Percentiles rank a stretch among this genome's conserved stretches.
phyloP scores from a whole-genome alignment of 2,113 vertebrate species.

The Melanocharis versteri region DNA sequence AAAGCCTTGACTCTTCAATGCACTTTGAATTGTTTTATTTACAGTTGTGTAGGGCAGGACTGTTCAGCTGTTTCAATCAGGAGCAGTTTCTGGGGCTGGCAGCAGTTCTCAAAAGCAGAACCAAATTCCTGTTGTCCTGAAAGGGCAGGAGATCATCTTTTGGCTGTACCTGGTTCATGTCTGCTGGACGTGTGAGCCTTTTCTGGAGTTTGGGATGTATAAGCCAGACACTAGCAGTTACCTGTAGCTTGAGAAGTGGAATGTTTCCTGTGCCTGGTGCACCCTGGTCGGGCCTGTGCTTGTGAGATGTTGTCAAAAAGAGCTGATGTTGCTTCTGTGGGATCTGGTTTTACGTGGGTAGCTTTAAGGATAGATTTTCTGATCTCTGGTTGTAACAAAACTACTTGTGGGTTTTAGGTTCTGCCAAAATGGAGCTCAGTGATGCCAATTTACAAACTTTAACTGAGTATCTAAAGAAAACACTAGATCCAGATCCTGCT shows the following conservation, averaged over 20 bases:
- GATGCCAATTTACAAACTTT: constrained; percentile 93
- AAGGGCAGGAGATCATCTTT: neutral
- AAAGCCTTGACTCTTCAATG: neutral
- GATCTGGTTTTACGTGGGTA: neutral
- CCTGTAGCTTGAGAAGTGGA: neutral
- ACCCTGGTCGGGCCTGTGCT: fast-evolving
- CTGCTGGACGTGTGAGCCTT: neutral
- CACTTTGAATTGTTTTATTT: neutral
- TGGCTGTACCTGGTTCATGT: neutral
- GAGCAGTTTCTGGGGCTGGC: neutral
- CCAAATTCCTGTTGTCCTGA: neutral
- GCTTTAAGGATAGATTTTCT: neutral
- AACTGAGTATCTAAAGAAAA: constrained; percentile 95
- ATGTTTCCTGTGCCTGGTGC: neutral
- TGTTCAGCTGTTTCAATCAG: neutral
- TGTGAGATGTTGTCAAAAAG: neutral
- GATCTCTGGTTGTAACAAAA: neutral
- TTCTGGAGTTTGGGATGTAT: neutral
- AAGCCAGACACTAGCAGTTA: neutral
- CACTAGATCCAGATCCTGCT: constrained; percentile 90
- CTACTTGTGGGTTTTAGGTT: constrained; percentile 59
- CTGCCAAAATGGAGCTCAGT: constrained; percentile 89
- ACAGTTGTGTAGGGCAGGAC: neutral
- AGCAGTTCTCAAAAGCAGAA: neutral
- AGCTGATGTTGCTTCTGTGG: neutral